These are phyloP conservation scores for Phylloscopus whistleri DNA, from an alignment of 2,113 vertebrate genomes.

Conservation along the genomic window DNA sequence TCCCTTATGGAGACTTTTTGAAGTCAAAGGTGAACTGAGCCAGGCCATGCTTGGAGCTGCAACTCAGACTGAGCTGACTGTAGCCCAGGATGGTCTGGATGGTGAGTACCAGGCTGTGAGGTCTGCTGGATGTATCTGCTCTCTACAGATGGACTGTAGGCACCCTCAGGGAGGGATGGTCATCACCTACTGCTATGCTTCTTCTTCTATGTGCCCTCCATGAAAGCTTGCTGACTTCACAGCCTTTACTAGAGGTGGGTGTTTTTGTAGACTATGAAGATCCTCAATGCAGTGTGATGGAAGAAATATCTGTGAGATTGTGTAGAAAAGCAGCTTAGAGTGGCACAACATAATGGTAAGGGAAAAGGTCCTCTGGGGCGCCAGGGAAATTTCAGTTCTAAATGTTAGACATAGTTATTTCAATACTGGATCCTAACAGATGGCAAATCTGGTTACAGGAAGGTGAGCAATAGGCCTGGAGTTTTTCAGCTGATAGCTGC, in stretches of 20 bases:
- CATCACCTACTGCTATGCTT: neutral
- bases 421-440: neutral
- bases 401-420: neutral
- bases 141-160: neutral
- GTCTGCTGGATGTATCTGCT: neutral
- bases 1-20: neutral
- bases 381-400: neutral
- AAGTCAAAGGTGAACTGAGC: neutral
- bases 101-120: neutral
- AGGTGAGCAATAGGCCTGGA: constrained; percentile 22
- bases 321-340: neutral
- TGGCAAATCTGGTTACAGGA: neutral
- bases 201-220: accelerated
- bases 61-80: neutral
- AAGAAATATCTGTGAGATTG: neutral
- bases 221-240: neutral
- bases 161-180: accelerated
- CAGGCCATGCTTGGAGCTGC: neutral
- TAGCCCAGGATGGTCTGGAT: neutral
- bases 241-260: neutral
- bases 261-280: neutral
- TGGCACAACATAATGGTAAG: neutral
- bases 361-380: neutral
- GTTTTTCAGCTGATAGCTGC: constrained; percentile 42
- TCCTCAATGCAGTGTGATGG: neutral